Percentiles rank a stretch among this genome's conserved stretches.
These are phyloP conservation scores for Spodoptera littoralis DNA, from an alignment of 2,888 invertebrate genomes.

Conservation along the genomic window DNA sequence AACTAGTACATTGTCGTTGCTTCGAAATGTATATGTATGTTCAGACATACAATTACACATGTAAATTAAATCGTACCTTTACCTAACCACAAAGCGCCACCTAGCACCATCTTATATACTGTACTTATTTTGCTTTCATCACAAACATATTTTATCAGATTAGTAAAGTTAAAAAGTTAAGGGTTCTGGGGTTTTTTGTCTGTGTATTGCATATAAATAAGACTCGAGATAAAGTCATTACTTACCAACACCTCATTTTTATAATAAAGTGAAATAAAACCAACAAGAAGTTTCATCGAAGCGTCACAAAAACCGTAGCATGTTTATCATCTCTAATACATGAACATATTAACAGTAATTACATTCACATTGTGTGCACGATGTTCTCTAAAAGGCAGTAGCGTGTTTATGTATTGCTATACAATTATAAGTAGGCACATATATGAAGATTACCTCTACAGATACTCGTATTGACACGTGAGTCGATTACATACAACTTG, in stretches of 20 bases:
- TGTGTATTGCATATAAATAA: too few relatives aligned
- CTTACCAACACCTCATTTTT: not conserved
- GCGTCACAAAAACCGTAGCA: slow-evolving; percentile 35
- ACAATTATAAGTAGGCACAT: slow-evolving; percentile 44
- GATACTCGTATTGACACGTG: slow-evolving; percentile 42
- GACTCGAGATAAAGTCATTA: too few relatives aligned
- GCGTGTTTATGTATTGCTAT: slow-evolving; percentile 50
- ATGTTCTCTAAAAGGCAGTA: slow-evolving; percentile 44
- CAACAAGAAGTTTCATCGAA: slow-evolving; percentile 13
- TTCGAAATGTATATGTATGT: not conserved
- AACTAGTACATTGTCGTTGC: slow-evolving; percentile 4
- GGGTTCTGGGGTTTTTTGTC: too few relatives aligned
- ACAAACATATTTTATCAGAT: too few relatives aligned
- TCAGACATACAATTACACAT: too few relatives aligned
- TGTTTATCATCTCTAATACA: slow-evolving; percentile 28
- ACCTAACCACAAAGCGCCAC: too few relatives aligned
- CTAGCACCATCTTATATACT: too few relatives aligned
- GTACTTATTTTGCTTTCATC: too few relatives aligned
- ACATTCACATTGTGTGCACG: slow-evolving; percentile 52
- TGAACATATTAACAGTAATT: slow-evolving; percentile 45
- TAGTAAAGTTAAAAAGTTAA: too few relatives aligned
- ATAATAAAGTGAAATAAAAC: slow-evolving; percentile 11
- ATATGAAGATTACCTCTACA: slow-evolving; percentile 33
- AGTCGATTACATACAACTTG: slow-evolving; percentile 20
- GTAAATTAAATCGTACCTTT: too few relatives aligned